Evolutionary conservation across 2,113 vertebrate genomes (phyloP).

Genomic region (Misgurnus anguillicaudatus): DNA sequence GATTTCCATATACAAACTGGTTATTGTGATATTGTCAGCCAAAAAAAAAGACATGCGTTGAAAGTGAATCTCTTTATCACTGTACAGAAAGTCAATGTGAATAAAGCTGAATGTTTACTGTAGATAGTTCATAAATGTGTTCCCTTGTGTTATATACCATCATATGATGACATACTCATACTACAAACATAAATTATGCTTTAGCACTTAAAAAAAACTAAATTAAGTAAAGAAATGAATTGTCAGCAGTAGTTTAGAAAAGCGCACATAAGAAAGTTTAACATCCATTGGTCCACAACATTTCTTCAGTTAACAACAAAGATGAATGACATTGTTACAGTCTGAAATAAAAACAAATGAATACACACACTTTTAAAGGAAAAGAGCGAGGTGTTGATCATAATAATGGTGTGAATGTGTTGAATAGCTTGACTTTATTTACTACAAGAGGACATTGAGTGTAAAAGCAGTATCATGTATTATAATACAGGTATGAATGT

Average conservation of each 20-base stretch:
- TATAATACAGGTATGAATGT: too few species aligned
- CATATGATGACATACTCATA: too few species aligned
- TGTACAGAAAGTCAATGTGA: too few species aligned
- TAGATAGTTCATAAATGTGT: too few species aligned
- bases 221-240: not conserved
- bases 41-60: slow-evolving; percentile 50
- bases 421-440: too few species aligned
- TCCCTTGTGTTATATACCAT: too few species aligned
- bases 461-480: too few species aligned
- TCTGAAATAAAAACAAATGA: not conserved
- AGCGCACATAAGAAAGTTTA: not conserved
- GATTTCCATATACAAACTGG: slow-evolving; percentile 61
- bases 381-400: not conserved
- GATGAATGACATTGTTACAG: not conserved
- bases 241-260: slow-evolving; percentile 1
- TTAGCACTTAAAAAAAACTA: not conserved
- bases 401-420: not conserved
- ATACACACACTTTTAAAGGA: not conserved
- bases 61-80: not conserved
- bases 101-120: too few species aligned
- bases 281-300: slow-evolving; percentile 35
- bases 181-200: slow-evolving; percentile 9
- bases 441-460: too few species aligned
- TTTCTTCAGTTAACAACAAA: slow-evolving; percentile 1
- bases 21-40: slow-evolving; percentile 52